These are phyloP conservation scores for Brenthis hecate DNA, from an alignment of 2,888 invertebrate genomes.

Conservation along the genomic window DNA sequence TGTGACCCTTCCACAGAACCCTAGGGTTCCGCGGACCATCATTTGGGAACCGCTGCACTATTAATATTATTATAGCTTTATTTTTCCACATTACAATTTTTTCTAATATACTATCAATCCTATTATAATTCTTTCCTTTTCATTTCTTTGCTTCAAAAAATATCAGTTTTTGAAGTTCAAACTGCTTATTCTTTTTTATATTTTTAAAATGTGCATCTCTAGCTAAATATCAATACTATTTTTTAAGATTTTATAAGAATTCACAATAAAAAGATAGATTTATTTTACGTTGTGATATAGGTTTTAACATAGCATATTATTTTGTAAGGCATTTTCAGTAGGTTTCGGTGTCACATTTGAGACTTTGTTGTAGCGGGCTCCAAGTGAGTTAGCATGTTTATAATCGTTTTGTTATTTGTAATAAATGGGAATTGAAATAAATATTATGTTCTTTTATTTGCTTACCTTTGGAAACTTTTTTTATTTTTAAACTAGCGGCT, in stretches of 20 bases:
- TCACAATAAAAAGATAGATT: slow-evolving; percentile 20
- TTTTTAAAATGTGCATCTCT: too few relatives aligned
- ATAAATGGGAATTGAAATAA: slow-evolving; percentile 24
- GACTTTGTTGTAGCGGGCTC: slow-evolving; percentile 15
- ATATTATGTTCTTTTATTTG: slow-evolving; percentile 5
- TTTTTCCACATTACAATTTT: too few relatives aligned
- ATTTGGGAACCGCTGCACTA: too few relatives aligned
- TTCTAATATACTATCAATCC: too few relatives aligned
- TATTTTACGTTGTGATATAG: slow-evolving; percentile 25
- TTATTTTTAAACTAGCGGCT: neutral
- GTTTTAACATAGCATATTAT: slow-evolving; percentile 13
- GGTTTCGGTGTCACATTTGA: slow-evolving; percentile 21
- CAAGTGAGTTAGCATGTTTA: slow-evolving; percentile 17
- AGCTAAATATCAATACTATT: neutral
- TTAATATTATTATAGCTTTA: too few relatives aligned
- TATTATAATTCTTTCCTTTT: too few relatives aligned
- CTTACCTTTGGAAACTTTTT: neutral
- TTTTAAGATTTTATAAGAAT: neutral
- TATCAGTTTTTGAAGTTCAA: too few relatives aligned
- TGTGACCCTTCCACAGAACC: too few relatives aligned
- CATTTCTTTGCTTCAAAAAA: too few relatives aligned
- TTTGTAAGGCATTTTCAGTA: slow-evolving; percentile 14
- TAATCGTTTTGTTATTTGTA: slow-evolving; percentile 25
- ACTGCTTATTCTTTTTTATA: too few relatives aligned
- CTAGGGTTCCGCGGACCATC: too few relatives aligned